Base-by-base conservation (phyloP, 2,888 invertebrate species). In the Lymantria dispar region DNA sequence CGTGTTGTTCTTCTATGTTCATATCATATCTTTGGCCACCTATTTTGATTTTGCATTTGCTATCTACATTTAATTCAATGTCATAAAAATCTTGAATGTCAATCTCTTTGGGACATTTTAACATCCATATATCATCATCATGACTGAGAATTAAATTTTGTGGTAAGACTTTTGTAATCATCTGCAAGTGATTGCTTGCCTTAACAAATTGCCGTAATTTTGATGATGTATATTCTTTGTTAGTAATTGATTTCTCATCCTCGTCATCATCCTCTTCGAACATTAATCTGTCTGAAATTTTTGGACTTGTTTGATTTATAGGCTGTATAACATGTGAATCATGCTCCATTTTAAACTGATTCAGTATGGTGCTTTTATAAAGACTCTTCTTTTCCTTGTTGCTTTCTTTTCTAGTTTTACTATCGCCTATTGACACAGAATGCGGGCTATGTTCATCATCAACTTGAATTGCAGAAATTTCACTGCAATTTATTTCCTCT, bases 41-140 rank as follows among this genome's bases (percentile, higher is more conserved):
- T 22, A 83, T 52, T 74, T 88, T 88, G 5, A 87, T 58, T 60
- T 87, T 89, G 48, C 72, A 71, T 68, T 82, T 86, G 8, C 54
- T 71, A 36, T 80, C 74, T 37, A 83, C 51, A 33, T 66, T 62
- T 29, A 87, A 52, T 37, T 69, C 68, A 13, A 58, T 66, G 48
- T 67, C 67, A 47, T 65, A 58, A 22, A 87, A 77, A 50, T 68
- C 64, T 22, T 58, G 53, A 7, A 80, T 52, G 46, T 78, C 64
- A 30, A 87, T 54, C 37, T 80, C 80, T 56, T 66, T 68, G 1
- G 88, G 86, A 55, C 83, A 82, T 56, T 72, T 79, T 2, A 88
- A 13, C 37, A 85, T 57, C 84, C 85, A 88, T 45, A 86, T 55
- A 36, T 87, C 87, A 61, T 88, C 87, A 63, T 85, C 72, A 33